Base-by-base conservation (phyloP, 2,797 vertebrate species). In the Catharus ustulatus region DNA sequence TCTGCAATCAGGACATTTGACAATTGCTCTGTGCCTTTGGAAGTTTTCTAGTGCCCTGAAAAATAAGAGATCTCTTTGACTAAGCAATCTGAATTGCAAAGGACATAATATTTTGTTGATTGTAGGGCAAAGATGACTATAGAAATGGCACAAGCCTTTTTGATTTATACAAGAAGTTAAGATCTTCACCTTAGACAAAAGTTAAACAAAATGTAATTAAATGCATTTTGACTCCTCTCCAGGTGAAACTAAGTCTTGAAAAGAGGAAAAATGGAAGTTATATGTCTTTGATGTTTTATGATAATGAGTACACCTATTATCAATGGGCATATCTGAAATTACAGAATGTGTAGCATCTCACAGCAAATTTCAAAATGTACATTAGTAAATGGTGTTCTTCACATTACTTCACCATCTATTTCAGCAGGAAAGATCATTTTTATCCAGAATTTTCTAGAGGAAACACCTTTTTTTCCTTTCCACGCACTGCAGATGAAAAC, bases 401-500 rank as follows among this genome's bases (percentile, higher is more conserved):
- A 57, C 9, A 59, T 45, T 59, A 66, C 8, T 4, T 57, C 14
- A 55, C 2, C 7, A 55, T 62, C 23, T 72, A 29, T 30, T 18
- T 80, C 34, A 75, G 72, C 1, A 7, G 8, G 7, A 82, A 76
- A 66, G 2, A 6, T 89, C 15, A 46, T 18, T 36, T 27, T 66
- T 62, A 40, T 24, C 43, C 79, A 78, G 38, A 73, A 76, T 29
- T 63, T 90, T 68, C 32, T 45, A 67, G 17, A 67, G 32, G 26
- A 90, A 96, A 76, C 4, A 59, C 38, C 38, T 48, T 94, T 61
- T 61, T 87, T 77, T 90, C 36, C 9, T 61, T 27, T 40, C 27
- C 13, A 40, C 85, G 58, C 26, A 69, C 51, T 63, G 52, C 38
- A 92, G 82, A 58, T 48, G 72, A 97, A 95, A 97, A 96, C 95